Evolutionary conservation across 2,888 invertebrate species (phyloP).

Genomic region (Orchestes rusci): DNA sequence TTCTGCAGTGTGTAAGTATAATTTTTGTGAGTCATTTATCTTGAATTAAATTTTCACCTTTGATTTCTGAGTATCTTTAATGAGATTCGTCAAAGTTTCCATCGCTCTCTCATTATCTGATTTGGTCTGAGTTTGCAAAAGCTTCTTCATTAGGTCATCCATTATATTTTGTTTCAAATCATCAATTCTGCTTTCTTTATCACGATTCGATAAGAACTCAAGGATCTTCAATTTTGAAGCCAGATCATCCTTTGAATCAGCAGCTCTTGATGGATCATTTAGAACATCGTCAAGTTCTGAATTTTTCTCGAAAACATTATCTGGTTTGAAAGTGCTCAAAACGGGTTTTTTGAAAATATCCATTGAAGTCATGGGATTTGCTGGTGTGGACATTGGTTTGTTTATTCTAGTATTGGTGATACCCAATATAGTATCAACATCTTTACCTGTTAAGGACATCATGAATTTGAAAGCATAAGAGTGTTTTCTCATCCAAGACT

Average conservation of each 20-base stretch:
- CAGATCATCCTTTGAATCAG: constrained; percentile 8
- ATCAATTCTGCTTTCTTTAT: constrained; percentile 8
- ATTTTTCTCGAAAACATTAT: no score
- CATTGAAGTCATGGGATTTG: no score
- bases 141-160: constrained; percentile 9
- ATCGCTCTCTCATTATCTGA: constrained; percentile 9
- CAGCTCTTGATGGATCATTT: no score
- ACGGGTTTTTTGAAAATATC: no score
- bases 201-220: constrained; percentile 5
- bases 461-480: no score
- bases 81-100: constrained; percentile 1
- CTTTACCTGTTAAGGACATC: no score
- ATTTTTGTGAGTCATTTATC: constrained; percentile 17
- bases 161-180: background rate
- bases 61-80: constrained; percentile 21
- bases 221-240: constrained; percentile 12
- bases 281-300: no score
- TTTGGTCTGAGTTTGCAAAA: constrained; percentile 15
- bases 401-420: no score
- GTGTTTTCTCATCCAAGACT: no score
- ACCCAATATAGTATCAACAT: no score
- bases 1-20: background rate
- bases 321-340: no score
- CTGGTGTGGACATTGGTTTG: no score
- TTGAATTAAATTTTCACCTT: constrained; percentile 5